phyloP scores from a whole-genome alignment of 2,888 invertebrate species.

The Apamea epomidion region DNA sequence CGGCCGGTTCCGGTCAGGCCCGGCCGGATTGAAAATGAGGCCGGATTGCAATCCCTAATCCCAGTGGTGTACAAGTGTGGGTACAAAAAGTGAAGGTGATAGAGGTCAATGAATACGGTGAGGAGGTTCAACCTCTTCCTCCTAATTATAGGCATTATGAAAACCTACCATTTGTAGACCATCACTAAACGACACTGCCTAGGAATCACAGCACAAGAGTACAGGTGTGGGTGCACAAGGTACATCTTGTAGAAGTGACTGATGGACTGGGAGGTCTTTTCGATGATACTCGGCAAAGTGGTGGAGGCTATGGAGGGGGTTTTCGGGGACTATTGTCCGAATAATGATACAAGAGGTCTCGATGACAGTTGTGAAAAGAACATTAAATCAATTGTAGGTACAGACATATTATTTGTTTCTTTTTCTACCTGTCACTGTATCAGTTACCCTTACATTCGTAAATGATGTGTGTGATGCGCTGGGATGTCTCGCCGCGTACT shows the following conservation, averaged over 20 bases:
- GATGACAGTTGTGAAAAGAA: background rate
- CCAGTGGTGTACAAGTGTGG: constrained; percentile 25
- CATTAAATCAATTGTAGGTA: background rate
- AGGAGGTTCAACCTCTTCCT: background rate
- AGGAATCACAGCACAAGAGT: background rate
- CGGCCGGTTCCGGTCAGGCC: too few species aligned
- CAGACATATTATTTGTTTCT: too few species aligned
- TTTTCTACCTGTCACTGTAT: too few species aligned
- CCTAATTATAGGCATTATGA: background rate
- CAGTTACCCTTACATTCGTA: background rate
- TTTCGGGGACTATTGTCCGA: background rate
- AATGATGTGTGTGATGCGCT: too few species aligned
- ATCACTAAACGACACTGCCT: background rate
- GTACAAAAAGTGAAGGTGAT: constrained; percentile 20
- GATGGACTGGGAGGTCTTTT: background rate
- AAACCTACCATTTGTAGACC: background rate
- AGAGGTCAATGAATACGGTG: constrained; percentile 24
- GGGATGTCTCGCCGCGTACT: too few species aligned
- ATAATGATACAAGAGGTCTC: background rate
- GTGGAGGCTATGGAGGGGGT: too few species aligned
- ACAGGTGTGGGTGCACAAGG: constrained; percentile 28
- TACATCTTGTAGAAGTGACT: constrained; percentile 16
- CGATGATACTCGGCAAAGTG: too few species aligned
- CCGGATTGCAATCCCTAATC: background rate
- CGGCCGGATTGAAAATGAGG: too few species aligned